These are phyloP conservation scores for Clarias laeviceps DNA, from an alignment of 2,797 vertebrate species.

Conservation along the genomic window DNA sequence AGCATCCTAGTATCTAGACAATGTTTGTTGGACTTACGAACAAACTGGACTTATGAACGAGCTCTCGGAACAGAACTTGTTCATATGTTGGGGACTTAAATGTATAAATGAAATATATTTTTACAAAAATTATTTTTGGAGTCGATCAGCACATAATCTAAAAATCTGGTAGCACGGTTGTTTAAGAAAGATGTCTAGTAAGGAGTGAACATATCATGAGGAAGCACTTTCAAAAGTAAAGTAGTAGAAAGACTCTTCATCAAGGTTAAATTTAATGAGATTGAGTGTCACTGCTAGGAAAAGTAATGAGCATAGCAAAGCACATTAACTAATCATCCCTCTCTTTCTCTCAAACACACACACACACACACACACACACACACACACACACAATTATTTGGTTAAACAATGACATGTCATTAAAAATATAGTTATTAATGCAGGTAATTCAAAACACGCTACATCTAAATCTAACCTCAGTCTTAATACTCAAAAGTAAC, in stretches of 20 bases:
- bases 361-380: neutral
- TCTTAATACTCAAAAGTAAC: neutral
- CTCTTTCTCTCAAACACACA: neutral
- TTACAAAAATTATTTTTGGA: too few species aligned
- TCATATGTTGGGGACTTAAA: neutral
- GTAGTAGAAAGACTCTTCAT: neutral
- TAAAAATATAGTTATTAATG: neutral
- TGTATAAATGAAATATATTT: too few species aligned
- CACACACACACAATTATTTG: neutral
- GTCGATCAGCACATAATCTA: neutral
- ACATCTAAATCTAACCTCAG: neutral
- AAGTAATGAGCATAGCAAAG: neutral
- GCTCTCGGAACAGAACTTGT: neutral
- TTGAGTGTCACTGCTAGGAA: slow-evolving; percentile 2
- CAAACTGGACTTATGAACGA: neutral
- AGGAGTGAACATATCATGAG: neutral
- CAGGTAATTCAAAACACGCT: neutral
- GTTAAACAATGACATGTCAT: neutral
- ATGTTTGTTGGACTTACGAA: too few species aligned
- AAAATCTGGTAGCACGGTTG: neutral
- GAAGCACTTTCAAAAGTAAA: neutral
- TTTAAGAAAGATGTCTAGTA: neutral
- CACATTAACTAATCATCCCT: slow-evolving; percentile 5
- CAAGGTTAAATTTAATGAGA: slow-evolving; percentile 23
- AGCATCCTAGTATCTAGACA: too few species aligned